Evolutionary conservation across 2,113 vertebrate genomes (phyloP).

Genomic region (Antechinus flavipes): DNA sequence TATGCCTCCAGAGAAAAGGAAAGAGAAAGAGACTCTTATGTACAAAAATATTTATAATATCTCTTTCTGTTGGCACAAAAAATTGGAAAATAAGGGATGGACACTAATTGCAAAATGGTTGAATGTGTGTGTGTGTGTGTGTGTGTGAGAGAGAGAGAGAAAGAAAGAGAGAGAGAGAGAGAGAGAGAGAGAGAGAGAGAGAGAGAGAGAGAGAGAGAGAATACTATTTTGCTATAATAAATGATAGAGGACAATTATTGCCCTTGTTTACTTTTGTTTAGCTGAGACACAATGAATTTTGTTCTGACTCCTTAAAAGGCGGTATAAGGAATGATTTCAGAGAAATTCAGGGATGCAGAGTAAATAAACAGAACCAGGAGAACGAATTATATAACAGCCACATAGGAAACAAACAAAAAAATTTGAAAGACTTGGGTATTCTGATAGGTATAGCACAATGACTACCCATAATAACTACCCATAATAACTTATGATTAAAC

Average conservation of each 20-base stretch:
- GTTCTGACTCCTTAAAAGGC: too few species aligned
- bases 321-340: neutral
- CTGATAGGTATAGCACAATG: neutral
- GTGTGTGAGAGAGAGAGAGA: too few species aligned
- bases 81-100: neutral
- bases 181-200: too few species aligned
- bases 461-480: neutral
- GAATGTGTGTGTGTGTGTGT: too few species aligned
- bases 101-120: too few species aligned
- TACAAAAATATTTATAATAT: neutral
- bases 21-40: neutral
- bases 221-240: neutral
- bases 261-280: neutral
- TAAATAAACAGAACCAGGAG: too few species aligned
- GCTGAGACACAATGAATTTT: neutral
- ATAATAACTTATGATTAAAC: neutral
- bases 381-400: neutral
- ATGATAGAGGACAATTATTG: neutral
- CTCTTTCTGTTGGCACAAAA: neutral
- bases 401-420: neutral
- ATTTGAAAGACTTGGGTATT: neutral
- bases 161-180: too few species aligned
- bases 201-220: neutral
- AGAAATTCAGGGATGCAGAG: neutral
- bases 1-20: neutral